These are phyloP conservation scores for Fulica atra DNA, from an alignment of 2,113 vertebrate genomes.

Conservation along the genomic window DNA sequence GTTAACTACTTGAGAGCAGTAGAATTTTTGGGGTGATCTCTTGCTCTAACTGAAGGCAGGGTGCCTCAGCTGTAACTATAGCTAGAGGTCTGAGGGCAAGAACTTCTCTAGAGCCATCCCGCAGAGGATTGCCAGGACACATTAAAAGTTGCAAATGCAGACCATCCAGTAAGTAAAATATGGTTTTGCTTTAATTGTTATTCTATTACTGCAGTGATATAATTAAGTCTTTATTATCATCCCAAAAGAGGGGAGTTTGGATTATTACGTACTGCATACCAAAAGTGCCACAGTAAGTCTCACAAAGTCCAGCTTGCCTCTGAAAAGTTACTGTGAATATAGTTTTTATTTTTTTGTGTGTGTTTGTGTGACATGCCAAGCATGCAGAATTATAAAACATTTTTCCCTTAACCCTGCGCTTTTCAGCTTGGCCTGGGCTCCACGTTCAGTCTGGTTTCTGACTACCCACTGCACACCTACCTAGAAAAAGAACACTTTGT, in stretches of 20 bases:
- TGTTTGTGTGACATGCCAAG: neutral
- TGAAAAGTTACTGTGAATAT: neutral
- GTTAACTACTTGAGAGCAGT: neutral
- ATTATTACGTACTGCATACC: neutral
- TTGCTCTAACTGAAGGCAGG: neutral
- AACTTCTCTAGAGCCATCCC: neutral
- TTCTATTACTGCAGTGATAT: neutral
- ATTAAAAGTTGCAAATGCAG: neutral
- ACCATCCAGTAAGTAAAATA: neutral
- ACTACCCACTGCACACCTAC: neutral
- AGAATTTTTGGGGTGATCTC: neutral
- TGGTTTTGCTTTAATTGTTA: neutral
- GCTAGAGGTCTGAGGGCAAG: neutral
- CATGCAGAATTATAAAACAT: neutral
- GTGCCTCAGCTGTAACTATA: neutral
- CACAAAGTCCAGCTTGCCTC: neutral
- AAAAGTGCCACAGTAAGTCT: neutral
- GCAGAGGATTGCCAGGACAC: neutral
- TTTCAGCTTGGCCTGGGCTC: neutral
- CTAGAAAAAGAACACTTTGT: neutral
- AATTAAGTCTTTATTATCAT: neutral
- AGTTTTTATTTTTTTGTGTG: neutral
- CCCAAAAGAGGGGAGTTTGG: neutral
- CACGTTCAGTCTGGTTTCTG: neutral
- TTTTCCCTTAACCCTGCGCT: neutral